Evolutionary conservation across 2,113 vertebrate species (phyloP), one percentile per base, ranked within the genome.

Genomic region (Cromileptes altivelis): DNA sequence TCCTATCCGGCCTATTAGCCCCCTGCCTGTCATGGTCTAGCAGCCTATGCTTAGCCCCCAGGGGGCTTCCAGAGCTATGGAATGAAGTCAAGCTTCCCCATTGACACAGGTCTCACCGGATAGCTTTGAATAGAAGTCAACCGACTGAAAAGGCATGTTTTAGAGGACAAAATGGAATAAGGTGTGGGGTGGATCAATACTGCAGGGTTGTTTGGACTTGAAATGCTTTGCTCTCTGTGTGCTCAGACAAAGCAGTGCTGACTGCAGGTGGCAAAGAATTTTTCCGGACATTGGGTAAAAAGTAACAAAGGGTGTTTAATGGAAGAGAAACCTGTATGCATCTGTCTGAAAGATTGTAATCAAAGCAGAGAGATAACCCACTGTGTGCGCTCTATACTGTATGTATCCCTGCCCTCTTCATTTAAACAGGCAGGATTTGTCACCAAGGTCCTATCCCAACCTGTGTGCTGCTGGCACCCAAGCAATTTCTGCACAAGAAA

Each of bases 41-140:
- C 87, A 89, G 91, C 86, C 91, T 81, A 92, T 91, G 90, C 86
- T 91, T 84, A 90, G 88, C 78, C 94, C 92, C 90, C 90, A 87
- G 91, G 92, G 91, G 92, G 90, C 81, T 91, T 86, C 87, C 88
- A 86, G 70, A 87, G 91, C 91, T 87, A 88, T 93, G 93, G 92
- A 92, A 94, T 91, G 92, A 93, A 94, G 92, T 94, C 92, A 94
- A 92, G 92, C 94, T 93, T 94, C 93, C 85, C 91, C 86, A 93
- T 92, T 92, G 91, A 94, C 88, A 90, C 79, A 86, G 87, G 89
- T 93, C 92, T 92, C 88, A 84, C 92, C 94, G 94, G 93, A 91
- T 91, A 86, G 88, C 88, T 93, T 94, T 95, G 93, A 95, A 95
- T 95, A 89, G 92, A 91, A 95, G 92, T 94, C 92, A 93, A 92